phyloP scores from a whole-genome alignment of 2,113 vertebrate genomes.

The Pygathrix nemaeus region DNA sequence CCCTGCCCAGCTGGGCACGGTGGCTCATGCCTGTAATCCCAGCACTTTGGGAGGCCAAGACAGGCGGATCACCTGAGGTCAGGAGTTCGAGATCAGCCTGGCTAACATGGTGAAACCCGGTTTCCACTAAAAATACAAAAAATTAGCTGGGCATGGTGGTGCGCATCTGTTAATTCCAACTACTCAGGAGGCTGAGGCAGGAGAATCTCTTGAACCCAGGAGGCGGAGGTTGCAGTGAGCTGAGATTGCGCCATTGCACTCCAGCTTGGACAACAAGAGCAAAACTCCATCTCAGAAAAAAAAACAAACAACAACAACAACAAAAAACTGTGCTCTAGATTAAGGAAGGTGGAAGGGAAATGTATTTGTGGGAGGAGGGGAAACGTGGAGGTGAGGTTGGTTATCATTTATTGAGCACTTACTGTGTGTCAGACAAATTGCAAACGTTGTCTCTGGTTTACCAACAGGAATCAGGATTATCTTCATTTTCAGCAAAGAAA shows the following conservation, averaged over 20 bases:
- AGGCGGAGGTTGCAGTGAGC: neutral
- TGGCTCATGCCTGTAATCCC: neutral
- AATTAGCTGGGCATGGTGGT: neutral
- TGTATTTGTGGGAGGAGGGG: neutral
- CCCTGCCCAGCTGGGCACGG: no score
- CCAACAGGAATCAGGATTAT: neutral
- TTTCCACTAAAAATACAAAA: neutral
- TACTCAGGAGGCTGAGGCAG: neutral
- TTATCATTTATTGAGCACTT: neutral
- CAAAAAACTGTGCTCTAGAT: neutral
- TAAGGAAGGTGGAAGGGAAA: neutral
- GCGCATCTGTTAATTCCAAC: neutral
- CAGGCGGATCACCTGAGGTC: neutral
- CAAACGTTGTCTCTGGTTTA: neutral
- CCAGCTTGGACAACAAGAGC: neutral
- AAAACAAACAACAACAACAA: neutral
- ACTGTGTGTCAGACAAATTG: neutral
- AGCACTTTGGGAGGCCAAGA: neutral
- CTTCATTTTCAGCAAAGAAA: neutral
- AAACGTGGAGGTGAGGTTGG: accelerated
- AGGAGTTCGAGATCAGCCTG: neutral
- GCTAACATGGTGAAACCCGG: neutral
- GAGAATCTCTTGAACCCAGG: neutral
- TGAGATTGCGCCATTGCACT: neutral
- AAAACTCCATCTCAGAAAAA: neutral